phyloP scores from a whole-genome alignment of 2,113 vertebrate genomes.

The Lynx canadensis region DNA sequence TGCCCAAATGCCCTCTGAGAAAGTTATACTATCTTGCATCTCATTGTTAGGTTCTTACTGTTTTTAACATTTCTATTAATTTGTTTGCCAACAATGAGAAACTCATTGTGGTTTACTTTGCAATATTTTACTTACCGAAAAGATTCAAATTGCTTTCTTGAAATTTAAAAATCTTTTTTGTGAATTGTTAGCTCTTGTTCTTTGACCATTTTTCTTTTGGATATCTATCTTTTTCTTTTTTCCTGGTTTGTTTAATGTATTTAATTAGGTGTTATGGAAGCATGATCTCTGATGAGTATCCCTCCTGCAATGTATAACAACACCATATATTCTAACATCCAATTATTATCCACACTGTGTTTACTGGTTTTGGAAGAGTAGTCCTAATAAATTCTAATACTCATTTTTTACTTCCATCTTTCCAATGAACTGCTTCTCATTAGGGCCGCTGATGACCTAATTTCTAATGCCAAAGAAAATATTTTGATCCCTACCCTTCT shows the following conservation, averaged over 20 bases:
- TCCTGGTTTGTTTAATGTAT: neutral
- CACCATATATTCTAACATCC: neutral
- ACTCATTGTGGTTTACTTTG: neutral
- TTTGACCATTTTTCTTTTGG: neutral
- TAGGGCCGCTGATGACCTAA: neutral
- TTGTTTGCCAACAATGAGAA: neutral
- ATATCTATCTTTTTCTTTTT: neutral
- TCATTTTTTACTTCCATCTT: neutral
- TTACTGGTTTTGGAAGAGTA: neutral
- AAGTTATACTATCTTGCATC: neutral
- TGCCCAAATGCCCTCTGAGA: neutral
- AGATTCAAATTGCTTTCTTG: neutral
- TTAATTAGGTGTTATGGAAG: neutral
- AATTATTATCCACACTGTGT: neutral
- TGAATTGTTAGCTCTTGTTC: neutral
- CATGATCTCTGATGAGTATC: neutral
- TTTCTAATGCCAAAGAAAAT: neutral
- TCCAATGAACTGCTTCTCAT: neutral
- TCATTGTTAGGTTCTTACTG: neutral
- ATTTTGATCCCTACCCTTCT: neutral
- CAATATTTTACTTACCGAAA: neutral
- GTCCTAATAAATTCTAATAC: neutral
- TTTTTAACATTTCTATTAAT: conserved; percentile 28
- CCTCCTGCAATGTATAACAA: neutral
- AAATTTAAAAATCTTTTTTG: neutral